A percentile compares a stretch with the other conserved stretches of the same genome.
phyloP scores from a whole-genome alignment of 2,797 vertebrate species.

The Serranus cabrilla region DNA sequence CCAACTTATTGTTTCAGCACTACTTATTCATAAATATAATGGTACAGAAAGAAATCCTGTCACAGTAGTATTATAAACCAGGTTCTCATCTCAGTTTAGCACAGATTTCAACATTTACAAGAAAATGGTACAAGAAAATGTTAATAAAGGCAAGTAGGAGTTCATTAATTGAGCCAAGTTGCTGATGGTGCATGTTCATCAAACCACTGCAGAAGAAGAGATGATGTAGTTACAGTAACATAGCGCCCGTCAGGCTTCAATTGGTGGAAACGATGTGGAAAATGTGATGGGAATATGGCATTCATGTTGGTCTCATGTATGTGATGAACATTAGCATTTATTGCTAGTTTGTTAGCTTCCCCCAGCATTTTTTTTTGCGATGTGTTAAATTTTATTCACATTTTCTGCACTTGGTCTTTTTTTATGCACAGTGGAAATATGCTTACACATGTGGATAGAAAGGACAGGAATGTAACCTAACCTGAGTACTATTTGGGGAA shows the following conservation, averaged over 20 bases:
- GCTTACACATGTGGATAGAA: no score
- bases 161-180: not conserved
- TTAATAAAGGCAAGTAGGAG: not conserved
- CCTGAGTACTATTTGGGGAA: no score
- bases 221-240: not conserved
- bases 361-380: no score
- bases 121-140: not conserved
- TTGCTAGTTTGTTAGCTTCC: no score
- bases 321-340: not conserved
- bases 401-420: not conserved
- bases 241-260: not conserved
- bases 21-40: not conserved
- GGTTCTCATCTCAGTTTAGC: not conserved
- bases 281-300: not conserved
- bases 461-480: no score
- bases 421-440: no score
- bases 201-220: not conserved
- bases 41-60: not conserved
- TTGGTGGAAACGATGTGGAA: not conserved
- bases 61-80: not conserved
- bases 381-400: no score
- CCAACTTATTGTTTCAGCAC: not conserved
- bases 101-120: not conserved
- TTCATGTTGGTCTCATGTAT: not conserved
- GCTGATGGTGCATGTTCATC: not conserved